phyloP scores from a whole-genome alignment of 1,140 invertebrate species.

The Diorhabda sublineata region DNA sequence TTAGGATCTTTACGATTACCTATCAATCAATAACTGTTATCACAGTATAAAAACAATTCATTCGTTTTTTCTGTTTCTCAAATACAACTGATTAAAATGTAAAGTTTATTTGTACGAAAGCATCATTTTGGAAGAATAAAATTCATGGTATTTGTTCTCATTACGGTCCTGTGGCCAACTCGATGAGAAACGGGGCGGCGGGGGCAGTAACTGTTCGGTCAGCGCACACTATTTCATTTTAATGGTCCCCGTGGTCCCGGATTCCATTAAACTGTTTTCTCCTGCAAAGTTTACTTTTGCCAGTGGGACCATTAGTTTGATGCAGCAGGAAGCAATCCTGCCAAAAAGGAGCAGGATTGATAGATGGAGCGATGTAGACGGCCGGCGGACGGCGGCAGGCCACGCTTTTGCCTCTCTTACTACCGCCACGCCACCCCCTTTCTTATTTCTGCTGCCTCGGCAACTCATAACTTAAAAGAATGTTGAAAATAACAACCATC shows the following conservation, averaged over 20 bases:
- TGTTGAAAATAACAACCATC: neutral
- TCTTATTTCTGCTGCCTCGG: slow-evolving; percentile 38
- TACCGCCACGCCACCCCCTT: neutral
- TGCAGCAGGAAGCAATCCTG: slow-evolving; percentile 47
- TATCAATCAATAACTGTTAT: no score
- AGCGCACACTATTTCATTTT: slow-evolving; percentile 49
- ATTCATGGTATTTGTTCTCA: no score
- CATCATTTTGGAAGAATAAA: no score
- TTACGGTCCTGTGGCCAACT: neutral
- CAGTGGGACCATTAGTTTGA: slow-evolving; percentile 48
- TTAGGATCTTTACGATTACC: no score
- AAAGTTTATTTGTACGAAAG: no score
- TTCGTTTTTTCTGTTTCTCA: no score
- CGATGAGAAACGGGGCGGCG: slow-evolving; percentile 4
- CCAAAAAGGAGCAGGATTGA: slow-evolving; percentile 42
- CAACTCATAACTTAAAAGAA: slow-evolving; percentile 34
- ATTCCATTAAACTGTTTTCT: slow-evolving; percentile 50
- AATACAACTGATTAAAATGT: no score
- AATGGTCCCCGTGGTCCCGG: slow-evolving; percentile 48
- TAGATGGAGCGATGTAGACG: slow-evolving; percentile 35
- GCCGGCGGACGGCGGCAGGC: slow-evolving; percentile 14
- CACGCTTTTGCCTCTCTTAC: slow-evolving; percentile 15
- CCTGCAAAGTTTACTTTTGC: slow-evolving; percentile 47
- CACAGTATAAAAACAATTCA: no score
- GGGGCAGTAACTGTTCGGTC: slow-evolving; percentile 33